Evolutionary conservation across 1,140 invertebrate genomes (phyloP), one percentile per base, ranked within the genome.

Genomic region (Melanaphis sacchari): DNA sequence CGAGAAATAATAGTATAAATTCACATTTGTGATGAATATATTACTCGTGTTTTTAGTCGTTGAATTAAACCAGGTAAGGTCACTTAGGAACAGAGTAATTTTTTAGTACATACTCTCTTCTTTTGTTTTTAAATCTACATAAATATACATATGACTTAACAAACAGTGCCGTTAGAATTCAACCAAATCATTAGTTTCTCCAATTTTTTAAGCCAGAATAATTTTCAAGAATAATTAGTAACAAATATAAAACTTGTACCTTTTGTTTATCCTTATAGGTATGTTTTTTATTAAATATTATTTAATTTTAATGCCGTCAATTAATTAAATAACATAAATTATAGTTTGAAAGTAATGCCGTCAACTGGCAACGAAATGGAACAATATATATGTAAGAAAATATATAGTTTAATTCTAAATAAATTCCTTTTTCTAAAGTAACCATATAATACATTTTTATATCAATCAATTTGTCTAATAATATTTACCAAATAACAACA

Each of bases 31-130:
- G 1, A 76, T n/a, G 31, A n/a, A 76, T 76, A 15, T 76, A 76
- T n/a, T 6, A 5, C n/a, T 76, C n/a, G 4, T n/a, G 59, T 15
- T 76, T 76, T 76, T 76, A n/a, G 59, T n/a, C n/a, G 31, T n/a
- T n/a, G 59, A n/a, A n/a, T 76, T 76, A n/a, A n/a, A n/a, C 59
- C 59, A 76, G 59, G 59, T 76, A 76, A 76, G 59, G 59, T 76
- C 59, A 76, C n/a, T n/a, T 76, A 9, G 59, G 31, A 31, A 66
- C 26, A 66, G 11, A 4, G 15, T 36, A 76, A 2, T n/a, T 36
- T 76, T 18, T 76, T 7, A 76, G 3, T 18, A 1, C 15, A n/a
- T 76, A 76, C 31, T 36, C n/a, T n/a, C 15, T 66, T n/a, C 59
- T 76, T 76, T 76, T 76, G 4, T n/a, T 76, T 76, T 76, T n/a